phyloP scores from a whole-genome alignment of 2,888 invertebrate species.

The Troides oblongomaculatus region DNA sequence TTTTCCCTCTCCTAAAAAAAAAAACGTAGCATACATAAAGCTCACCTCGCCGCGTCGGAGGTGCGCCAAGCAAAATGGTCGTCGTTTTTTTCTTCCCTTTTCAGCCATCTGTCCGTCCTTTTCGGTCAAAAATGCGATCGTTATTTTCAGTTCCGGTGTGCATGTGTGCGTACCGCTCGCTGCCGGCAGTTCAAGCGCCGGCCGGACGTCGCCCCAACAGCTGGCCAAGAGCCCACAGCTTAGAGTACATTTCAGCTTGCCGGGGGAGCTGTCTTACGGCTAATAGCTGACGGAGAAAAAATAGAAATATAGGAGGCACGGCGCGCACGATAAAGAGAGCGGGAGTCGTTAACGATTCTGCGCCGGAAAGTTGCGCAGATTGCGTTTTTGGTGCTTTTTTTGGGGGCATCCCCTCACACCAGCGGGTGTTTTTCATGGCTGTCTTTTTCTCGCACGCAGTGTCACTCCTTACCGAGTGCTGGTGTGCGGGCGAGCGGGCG shows the following conservation, averaged over 20 bases:
- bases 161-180: conserved; percentile 72
- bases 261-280: conserved; percentile 64
- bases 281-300: conserved; percentile 74
- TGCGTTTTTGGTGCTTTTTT: conserved; percentile 81
- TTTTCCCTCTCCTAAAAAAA: conserved; percentile 53
- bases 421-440: conserved; percentile 76
- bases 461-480: conserved; percentile 55
- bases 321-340: conserved; percentile 79
- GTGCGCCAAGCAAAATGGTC: conserved; percentile 78
- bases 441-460: conserved; percentile 74
- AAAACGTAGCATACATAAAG: conserved; percentile 76
- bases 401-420: conserved; percentile 79
- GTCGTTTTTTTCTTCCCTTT: conserved; percentile 81
- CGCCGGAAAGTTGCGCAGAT: conserved; percentile 81
- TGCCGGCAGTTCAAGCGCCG: conserved; percentile 58
- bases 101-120: conserved; percentile 80
- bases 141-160: conserved; percentile 79
- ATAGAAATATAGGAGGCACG: conserved; percentile 80
- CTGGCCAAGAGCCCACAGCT: conserved; percentile 13
- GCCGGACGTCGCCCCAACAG: conserved; percentile 35
- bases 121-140: conserved; percentile 81
- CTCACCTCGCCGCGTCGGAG: conserved; percentile 69
- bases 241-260: conserved; percentile 43
- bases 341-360: conserved; percentile 81
- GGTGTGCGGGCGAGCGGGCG: conserved; percentile 41